Evolutionary conservation across 2,888 invertebrate species (phyloP).

Genomic region (Eristalis intricaria): DNA sequence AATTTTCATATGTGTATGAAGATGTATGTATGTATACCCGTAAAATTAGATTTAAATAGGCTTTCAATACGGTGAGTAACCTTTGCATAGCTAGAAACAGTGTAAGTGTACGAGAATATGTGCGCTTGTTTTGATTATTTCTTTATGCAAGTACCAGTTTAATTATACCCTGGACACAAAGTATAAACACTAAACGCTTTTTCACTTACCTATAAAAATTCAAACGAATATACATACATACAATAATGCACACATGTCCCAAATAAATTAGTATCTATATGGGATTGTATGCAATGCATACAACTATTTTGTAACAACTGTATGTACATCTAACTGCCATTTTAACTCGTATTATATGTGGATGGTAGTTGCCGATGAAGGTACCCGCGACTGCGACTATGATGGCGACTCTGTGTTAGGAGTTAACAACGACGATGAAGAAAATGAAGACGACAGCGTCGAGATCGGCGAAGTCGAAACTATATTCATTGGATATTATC

Average conservation of each 20-base stretch:
- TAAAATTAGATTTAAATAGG: not conserved
- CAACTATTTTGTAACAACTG: not conserved
- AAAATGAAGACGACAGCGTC: slow-evolving; percentile 53
- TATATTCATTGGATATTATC: slow-evolving; percentile 77
- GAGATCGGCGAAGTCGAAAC: slow-evolving; percentile 46
- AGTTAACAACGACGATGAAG: slow-evolving; percentile 65
- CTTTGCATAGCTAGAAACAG: not conserved
- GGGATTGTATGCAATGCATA: not conserved
- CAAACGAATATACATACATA: not conserved
- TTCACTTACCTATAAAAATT: not conserved
- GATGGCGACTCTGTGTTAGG: slow-evolving; percentile 60
- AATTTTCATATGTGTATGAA: not conserved
- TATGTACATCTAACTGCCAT: not conserved
- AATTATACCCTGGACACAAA: not conserved
- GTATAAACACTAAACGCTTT: not conserved
- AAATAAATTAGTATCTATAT: not conserved
- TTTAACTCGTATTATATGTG: slow-evolving; percentile 14
- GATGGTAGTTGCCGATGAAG: slow-evolving; percentile 46
- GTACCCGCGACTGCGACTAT: slow-evolving; percentile 60
- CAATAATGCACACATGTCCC: not conserved
- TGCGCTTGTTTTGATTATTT: not conserved
- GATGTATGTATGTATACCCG: not conserved
- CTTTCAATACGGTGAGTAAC: not conserved
- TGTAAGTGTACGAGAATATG: not conserved
- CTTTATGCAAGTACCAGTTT: not conserved